Evolutionary conservation across 1,140 invertebrate genomes (phyloP).

Genomic region (Mamestra configurata): DNA sequence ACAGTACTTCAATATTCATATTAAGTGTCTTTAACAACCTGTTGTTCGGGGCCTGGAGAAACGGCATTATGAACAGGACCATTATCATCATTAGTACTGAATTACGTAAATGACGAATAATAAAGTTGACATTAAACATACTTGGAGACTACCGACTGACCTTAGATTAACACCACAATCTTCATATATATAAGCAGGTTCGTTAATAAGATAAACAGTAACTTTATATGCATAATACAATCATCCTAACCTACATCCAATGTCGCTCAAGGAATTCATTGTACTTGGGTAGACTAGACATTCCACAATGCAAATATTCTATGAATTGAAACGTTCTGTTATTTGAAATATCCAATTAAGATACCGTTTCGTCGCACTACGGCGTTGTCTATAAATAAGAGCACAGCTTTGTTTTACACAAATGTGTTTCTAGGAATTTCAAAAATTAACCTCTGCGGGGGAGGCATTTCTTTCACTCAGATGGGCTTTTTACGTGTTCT

Average conservation of each 20-base stretch:
- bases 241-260: slow-evolving; percentile 55
- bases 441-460: slow-evolving; percentile 51
- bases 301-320: slow-evolving; percentile 36
- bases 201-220: slow-evolving; percentile 52
- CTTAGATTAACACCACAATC: slow-evolving; percentile 56
- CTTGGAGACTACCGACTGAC: slow-evolving; percentile 51
- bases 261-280: slow-evolving; percentile 49
- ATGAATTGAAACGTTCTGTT: slow-evolving; percentile 26
- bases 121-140: slow-evolving; percentile 46
- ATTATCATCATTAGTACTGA: slow-evolving; percentile 47
- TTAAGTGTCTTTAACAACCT: slow-evolving; percentile 1
- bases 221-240: slow-evolving; percentile 35
- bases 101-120: slow-evolving; percentile 45
- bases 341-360: slow-evolving; percentile 39
- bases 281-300: slow-evolving; percentile 12
- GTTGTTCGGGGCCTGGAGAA: background rate
- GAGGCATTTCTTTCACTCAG: slow-evolving; percentile 9
- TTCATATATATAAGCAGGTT: slow-evolving; percentile 55
- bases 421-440: slow-evolving; percentile 32
- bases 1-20: slow-evolving; percentile 37
- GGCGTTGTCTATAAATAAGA: slow-evolving; percentile 31
- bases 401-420: background rate
- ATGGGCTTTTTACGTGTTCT: background rate
- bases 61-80: slow-evolving; percentile 30
- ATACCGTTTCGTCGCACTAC: slow-evolving; percentile 32